Evolutionary conservation across 2,888 invertebrate species (phyloP).

Genomic region (Tenthredo livida): DNA sequence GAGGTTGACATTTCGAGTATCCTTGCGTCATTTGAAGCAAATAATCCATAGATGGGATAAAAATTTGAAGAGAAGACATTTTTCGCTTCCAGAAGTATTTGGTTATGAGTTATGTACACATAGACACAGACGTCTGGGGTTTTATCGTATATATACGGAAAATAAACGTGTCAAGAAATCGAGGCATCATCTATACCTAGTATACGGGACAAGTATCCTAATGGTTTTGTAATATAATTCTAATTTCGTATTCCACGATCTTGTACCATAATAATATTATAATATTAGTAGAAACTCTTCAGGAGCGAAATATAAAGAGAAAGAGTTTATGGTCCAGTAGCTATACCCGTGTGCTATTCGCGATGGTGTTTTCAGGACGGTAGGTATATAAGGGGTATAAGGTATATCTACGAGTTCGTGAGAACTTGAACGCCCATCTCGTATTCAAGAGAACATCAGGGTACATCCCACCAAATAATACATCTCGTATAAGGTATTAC

Average conservation of each 20-base stretch:
- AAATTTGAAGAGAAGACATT: conserved; percentile 13
- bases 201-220: background rate
- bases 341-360: background rate
- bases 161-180: conserved; percentile 5
- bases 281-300: conserved; percentile 2
- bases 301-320: background rate
- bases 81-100: background rate
- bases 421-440: conserved; percentile 29
- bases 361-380: background rate
- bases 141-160: background rate
- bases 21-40: conserved; percentile 30
- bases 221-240: background rate
- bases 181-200: background rate
- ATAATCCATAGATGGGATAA: conserved; percentile 20
- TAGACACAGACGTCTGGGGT: background rate
- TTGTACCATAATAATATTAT: background rate
- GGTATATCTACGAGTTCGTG: background rate
- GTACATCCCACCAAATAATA: conserved; percentile 66
- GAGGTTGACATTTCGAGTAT: conserved; percentile 36
- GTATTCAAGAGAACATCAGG: conserved; percentile 41
- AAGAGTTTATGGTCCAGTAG: conserved; percentile 21
- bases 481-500: conserved; percentile 62
- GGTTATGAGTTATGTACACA: background rate
- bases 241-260: conserved; percentile 10
- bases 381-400: too few relatives aligned